A percentile compares a stretch with the other conserved stretches of the same genome.
These are phyloP conservation scores for Micromys minutus DNA, from an alignment of 2,113 vertebrate genomes.

Conservation along the genomic window DNA sequence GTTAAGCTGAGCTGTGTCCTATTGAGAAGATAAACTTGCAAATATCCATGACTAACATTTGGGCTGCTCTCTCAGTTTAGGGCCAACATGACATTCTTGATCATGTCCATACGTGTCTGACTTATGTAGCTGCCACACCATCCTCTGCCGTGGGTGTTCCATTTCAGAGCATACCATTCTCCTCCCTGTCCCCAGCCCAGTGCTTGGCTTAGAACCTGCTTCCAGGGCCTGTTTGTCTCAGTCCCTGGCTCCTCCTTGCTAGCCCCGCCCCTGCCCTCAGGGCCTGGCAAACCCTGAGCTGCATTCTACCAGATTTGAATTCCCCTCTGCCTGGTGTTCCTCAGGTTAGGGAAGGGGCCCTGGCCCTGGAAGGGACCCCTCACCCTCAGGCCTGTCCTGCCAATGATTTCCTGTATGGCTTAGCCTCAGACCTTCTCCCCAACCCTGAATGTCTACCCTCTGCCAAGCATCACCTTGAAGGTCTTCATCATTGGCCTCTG, in stretches of 20 bases:
- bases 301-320: background rate
- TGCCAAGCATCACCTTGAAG: background rate
- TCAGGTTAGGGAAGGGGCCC: background rate
- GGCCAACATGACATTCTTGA: background rate
- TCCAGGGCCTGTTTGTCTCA: background rate
- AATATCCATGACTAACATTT: rapidly evolving
- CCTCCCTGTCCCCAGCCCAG: background rate
- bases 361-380: background rate
- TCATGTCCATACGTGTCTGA: background rate
- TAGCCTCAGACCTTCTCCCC: background rate
- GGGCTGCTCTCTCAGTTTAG: background rate
- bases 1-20: background rate
- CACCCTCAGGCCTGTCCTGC: too few species aligned
- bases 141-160: background rate
- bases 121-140: background rate
- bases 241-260: background rate
- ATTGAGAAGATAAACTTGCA: rapidly evolving
- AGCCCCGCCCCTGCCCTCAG: background rate
- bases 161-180: background rate
- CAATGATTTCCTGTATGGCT: background rate
- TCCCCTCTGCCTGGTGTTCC: background rate
- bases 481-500: background rate
- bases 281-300: background rate
- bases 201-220: background rate
- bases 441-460: background rate